phyloP scores from a whole-genome alignment of 2,113 vertebrate species.

The human region GRCh38 chr12:82276501-82277000 shows the following conservation, averaged over 20 bases:
- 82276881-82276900: slow-evolving; percentile 12
- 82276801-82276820: neutral
- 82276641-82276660: neutral
- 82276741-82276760: neutral
- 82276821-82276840: neutral
- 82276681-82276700: neutral
- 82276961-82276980: neutral
- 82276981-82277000: neutral
- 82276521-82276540: neutral
- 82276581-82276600: neutral
- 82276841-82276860: slow-evolving; percentile 36
- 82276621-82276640: neutral
- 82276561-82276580: neutral
- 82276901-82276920: neutral
- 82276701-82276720: neutral
- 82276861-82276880: neutral
- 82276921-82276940: slow-evolving; percentile 5
- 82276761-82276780: neutral
- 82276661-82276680: neutral
- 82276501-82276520: neutral
- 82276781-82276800: neutral
- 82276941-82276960: neutral
- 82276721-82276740: neutral
- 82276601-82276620: neutral
- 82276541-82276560: neutral